A percentile compares a stretch with the other conserved stretches of the same genome.
phyloP scores from a whole-genome alignment of 2,797 vertebrate genomes.

The Psittacula echo region DNA sequence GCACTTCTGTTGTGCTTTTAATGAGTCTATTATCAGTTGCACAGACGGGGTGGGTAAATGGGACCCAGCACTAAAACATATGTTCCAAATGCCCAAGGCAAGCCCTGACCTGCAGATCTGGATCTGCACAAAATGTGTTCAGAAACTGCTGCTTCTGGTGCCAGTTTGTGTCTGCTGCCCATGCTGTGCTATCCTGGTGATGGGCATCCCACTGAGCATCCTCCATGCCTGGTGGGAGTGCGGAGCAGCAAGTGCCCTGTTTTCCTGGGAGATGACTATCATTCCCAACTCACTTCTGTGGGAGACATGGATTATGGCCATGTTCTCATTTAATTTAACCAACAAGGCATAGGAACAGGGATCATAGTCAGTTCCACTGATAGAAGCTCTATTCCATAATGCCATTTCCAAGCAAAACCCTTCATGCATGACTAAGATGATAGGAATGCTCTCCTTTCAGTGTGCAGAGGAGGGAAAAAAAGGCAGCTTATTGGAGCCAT shows the following conservation, averaged over 20 bases:
- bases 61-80: neutral
- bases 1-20: conserved; percentile 29
- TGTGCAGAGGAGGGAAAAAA: neutral
- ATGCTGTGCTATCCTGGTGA: rapidly evolving
- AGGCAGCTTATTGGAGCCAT: neutral
- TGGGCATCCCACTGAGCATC: neutral
- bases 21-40: conserved; percentile 17
- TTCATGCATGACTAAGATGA: neutral
- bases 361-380: neutral
- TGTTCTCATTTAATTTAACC: neutral
- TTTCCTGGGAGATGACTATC: neutral
- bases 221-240: neutral
- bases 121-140: neutral
- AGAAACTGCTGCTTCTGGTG: neutral
- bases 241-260: neutral
- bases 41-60: neutral
- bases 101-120: neutral
- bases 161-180: neutral
- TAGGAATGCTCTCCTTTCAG: neutral
- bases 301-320: rapidly evolving
- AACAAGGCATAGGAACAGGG: neutral
- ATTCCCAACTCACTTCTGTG: rapidly evolving
- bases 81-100: neutral
- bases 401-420: neutral
- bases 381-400: neutral